phyloP scores from a whole-genome alignment of 2,113 vertebrate species.

The Centropus unirufus region DNA sequence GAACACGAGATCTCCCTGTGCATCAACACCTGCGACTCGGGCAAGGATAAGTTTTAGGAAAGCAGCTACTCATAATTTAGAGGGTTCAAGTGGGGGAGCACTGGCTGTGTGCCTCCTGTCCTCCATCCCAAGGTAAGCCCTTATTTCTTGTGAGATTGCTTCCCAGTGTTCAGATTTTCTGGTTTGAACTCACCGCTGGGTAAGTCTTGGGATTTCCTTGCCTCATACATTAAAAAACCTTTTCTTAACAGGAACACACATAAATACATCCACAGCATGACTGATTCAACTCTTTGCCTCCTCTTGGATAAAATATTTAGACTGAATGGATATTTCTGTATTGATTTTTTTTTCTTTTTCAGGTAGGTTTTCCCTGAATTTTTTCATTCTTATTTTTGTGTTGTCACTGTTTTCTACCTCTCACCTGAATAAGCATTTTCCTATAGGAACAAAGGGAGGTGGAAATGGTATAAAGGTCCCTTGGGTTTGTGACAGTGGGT shows the following conservation, averaged over 20 bases:
- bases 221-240: background rate
- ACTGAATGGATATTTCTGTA: background rate
- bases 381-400: background rate
- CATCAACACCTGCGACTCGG: background rate
- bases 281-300: background rate
- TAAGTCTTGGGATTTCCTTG: background rate
- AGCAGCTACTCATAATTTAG: background rate
- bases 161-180: background rate
- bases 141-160: background rate
- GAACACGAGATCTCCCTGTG: background rate
- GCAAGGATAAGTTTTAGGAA: background rate
- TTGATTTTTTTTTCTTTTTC: background rate
- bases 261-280: rapidly evolving
- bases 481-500: background rate
- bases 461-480: background rate
- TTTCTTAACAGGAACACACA: background rate
- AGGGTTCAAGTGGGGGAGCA: background rate
- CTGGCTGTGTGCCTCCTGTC: background rate
- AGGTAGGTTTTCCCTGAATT: background rate
- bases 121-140: background rate
- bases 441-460: background rate
- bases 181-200: background rate
- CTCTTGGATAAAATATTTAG: background rate
- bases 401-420: background rate
- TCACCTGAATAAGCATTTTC: background rate